Evolutionary conservation across 2,113 vertebrate genomes (phyloP), one percentile per base, ranked within the genome.

Genomic region (Solea solea): DNA sequence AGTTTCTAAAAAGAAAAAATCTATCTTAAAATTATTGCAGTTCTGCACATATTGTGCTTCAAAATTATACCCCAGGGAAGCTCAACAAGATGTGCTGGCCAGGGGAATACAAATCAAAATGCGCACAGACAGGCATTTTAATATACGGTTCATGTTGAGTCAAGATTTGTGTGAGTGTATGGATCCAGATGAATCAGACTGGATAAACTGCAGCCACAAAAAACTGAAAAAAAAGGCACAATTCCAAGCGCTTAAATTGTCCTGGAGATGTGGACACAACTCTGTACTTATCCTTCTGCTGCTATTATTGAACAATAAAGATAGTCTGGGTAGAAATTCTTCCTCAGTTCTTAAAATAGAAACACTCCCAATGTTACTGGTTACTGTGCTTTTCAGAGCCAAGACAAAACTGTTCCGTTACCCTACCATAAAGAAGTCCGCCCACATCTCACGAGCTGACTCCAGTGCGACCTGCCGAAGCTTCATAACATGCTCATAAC

Each of bases 401-500:
- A 48, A 15, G 58, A 53, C 74, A 75, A 27, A 61, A 39, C 10
- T 55, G 21, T 57, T 58, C 9, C 0, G 41, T 54, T 66, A 8
- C 77, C 95, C 74, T 80, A 98, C 96, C 95, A 97, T 83, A 56
- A 97, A 93, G 82, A 96, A 97, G 75, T 98, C 96, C 0, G 96
- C 96, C 96, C 96, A 97, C 88, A 95, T 95, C 63, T 96, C 95
- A 14, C 95, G 92, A 2, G 96, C 96, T 0, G 95, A 91, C 16
- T 95, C 94, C 76, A 97, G 79, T 0, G 95, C 96, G 0, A 94
- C 95, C 86, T 97, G 97, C 0, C 96, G 93, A 8, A 98, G 89
- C 84, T 94, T 96, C 96, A 97, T 97, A 9, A 98, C 77, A 0
- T 97, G 94, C 44, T 96, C 95, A 0, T 97, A 97, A 28, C 96